Evolutionary conservation across 2,797 vertebrate genomes (phyloP), one percentile per base, ranked within the genome.

Genomic region (Labroides dimidiatus): DNA sequence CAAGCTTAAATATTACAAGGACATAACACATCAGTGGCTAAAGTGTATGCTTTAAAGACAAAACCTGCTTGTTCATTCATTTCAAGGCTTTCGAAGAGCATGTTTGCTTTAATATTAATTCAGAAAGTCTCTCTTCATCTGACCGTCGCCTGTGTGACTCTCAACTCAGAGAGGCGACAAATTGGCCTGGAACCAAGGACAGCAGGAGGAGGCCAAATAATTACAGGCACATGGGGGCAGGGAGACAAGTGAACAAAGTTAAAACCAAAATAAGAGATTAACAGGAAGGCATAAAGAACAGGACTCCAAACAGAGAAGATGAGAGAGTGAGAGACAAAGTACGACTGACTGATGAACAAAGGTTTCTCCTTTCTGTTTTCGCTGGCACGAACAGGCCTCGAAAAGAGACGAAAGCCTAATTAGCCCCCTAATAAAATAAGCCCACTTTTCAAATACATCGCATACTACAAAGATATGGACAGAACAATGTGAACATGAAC

Each of bases 381-480:
- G 23, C 19, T 44, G 49, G 75, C 77, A 69, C 58, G 12, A 36
- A 72, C 37, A 76, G 65, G 62, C 64, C 68, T 74, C 81, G 66
- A 64, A 84, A 81, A 80, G 72, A 27, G 21, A 60, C 62, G 10
- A 23, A 71, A 75, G 86, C 78, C 69, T 86, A 86, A 89, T 89
- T 87, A 87, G 66, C 61, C 76, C 62, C 73, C 68, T 64, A 81
- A 84, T 77, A 71, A 87, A 87, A 86, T 58, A 41, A 57, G 71
- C 30, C 27, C 43, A 72, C 65, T 24, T 81, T 81, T 70, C 52
- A 56, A 72, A 79, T 58, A 66, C 54, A 57, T 80, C 64, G 36
- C 63, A 60, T 19, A 72, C 66, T 49, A 82, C 57, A 58, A 69
- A 72, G 53, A 82, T 69, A 68, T 10, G 62, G 64, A 78, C 42